Percentiles rank a stretch among this genome's conserved stretches.
Evolutionary conservation across 2,113 vertebrate species (phyloP).

Genomic region (Elephantulus edwardii): DNA sequence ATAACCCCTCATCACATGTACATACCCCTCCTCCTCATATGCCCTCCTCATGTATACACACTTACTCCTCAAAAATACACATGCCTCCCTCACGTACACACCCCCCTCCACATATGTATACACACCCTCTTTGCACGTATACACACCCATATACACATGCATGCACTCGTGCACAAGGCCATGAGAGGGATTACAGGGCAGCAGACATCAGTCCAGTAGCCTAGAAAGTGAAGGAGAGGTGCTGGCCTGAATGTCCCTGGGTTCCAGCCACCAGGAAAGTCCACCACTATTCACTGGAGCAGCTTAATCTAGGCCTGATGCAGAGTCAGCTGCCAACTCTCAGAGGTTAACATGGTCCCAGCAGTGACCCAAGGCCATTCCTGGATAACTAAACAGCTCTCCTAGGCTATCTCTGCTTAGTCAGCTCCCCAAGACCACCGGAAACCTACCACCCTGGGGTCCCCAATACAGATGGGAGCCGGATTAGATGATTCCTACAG

Average conservation of each 20-base stretch:
- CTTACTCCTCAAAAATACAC: too few species aligned
- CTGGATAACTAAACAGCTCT: neutral
- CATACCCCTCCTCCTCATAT: too few species aligned
- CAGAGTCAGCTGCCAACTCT: constrained; percentile 19
- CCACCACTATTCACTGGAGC: constrained; percentile 1
- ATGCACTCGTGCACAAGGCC: neutral
- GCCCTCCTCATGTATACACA: too few species aligned
- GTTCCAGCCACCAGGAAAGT: constrained; percentile 34
- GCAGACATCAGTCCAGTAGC: constrained; percentile 50
- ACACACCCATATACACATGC: neutral
- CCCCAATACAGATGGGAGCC: neutral
- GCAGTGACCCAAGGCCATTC: neutral
- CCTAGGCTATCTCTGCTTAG: neutral
- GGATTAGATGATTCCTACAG: neutral
- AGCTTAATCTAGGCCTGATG: constrained; percentile 13
- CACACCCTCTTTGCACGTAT: too few species aligned
- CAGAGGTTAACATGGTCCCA: neutral
- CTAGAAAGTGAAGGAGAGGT: neutral
- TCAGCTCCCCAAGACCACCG: neutral
- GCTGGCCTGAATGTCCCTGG: constrained; percentile 27
- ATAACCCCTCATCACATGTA: too few species aligned
- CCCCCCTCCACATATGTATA: too few species aligned
- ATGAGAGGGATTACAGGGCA: neutral
- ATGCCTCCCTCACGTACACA: too few species aligned
- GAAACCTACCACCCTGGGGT: neutral